Evolutionary conservation across 2,113 vertebrate genomes (phyloP), one percentile per base, ranked within the genome.

Genomic region (Neomonachus schauinslandi): DNA sequence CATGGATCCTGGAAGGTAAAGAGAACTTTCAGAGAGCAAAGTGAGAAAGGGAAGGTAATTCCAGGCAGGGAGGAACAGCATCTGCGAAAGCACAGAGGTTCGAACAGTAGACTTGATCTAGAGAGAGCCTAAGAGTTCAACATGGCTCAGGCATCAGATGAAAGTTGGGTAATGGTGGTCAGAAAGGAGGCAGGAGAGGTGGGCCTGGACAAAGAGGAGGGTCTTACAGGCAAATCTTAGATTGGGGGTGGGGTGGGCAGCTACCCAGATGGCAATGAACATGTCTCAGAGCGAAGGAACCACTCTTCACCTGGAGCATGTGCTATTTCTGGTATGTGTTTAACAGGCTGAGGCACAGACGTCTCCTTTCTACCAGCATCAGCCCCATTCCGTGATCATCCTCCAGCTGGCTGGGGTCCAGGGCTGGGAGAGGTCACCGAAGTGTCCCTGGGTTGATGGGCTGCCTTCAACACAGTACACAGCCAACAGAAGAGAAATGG

Each of bases 71-170:
- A 49, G 51, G 67, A 71, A 39, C 0, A 18, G n/a, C n/a, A 9
- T 4, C 2, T 67, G 77, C 22, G 18, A 42, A 83, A 28, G 26
- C 24, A 1, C 14, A 28, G 39, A 65, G 36, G 28, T 10, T 4
- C 26, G 13, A 18, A 83, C 14, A 1, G 14, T 1, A 65, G 42
- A 24, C 53, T 26, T 33, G 33, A 46, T 26, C 72, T 63, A n/a
- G 72, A 28, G 80, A 86, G 24, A 13, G 9, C 2, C 21, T 0
- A 9, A 12, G 65, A 39, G 53, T 26, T 63, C 88, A 80, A 28
- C 11, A 1, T 10, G 80, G 53, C 61, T 9, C 39, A 24, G 28
- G 53, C 51, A 4, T 0, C 22, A n/a, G 28, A 31, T 7, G 16
- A 53, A 36, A 3, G 26, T 1, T 87, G 39, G 26, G 59, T 26